Evolutionary conservation across 2,113 vertebrate genomes (phyloP).

Genomic region (Vombatus ursinus): DNA sequence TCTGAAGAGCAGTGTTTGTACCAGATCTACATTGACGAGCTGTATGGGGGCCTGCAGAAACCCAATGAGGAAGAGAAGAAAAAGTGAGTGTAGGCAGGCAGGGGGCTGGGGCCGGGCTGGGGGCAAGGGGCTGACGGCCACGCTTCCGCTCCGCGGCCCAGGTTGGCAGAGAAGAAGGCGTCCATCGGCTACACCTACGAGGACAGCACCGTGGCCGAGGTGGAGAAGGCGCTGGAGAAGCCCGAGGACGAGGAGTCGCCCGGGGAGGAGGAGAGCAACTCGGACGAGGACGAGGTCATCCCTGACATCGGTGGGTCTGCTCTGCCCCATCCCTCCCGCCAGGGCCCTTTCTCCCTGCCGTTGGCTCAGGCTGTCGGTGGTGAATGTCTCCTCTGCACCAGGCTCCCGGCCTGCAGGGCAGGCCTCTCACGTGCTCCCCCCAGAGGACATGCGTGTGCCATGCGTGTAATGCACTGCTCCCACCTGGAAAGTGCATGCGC

Average conservation of each 20-base stretch:
- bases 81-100: constrained; percentile 84
- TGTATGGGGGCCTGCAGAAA: constrained; percentile 94
- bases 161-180: constrained; percentile 94
- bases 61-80: constrained; percentile 97
- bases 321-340: constrained; percentile 20
- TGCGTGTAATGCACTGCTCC: too few relatives aligned
- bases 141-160: constrained; percentile 53
- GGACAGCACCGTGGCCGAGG: constrained; percentile 93
- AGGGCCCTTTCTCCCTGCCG: too few relatives aligned
- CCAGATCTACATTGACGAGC: constrained; percentile 96
- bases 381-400: too few relatives aligned
- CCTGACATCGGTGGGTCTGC: constrained; percentile 92
- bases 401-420: too few relatives aligned
- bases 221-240: constrained; percentile 88
- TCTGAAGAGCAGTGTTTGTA: constrained; percentile 98
- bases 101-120: rapidly evolving
- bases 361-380: too few relatives aligned
- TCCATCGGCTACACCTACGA: constrained; percentile 97
- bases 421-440: too few relatives aligned
- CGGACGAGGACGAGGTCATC: constrained; percentile 96
- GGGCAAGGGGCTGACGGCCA: too few relatives aligned
- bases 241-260: constrained; percentile 91
- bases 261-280: constrained; percentile 94
- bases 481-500: background rate
- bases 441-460: too few relatives aligned